A percentile compares a stretch with the other conserved stretches of the same genome.
Conservation (phyloP, 1,140 invertebrate genomes). For the Musca domestica region DNA sequence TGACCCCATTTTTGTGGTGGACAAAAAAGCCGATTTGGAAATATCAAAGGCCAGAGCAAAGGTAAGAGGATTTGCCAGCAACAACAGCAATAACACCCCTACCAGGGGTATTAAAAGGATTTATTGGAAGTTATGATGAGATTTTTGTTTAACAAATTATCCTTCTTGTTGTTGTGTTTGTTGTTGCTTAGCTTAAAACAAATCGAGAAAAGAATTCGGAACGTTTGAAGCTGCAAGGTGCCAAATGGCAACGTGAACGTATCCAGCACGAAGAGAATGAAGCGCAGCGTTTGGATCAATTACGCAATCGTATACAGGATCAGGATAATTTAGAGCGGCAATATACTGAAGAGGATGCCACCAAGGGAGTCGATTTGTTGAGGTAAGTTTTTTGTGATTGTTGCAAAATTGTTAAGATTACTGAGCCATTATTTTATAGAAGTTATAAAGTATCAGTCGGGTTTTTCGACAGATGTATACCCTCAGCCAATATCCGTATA, state of each 20-base stretch:
- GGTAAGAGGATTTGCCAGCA: constrained; percentile 48
- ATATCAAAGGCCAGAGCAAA: constrained; percentile 57
- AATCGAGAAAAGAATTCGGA: constrained; percentile 50
- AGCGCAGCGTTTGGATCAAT: constrained; percentile 39
- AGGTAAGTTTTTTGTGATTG: constrained; percentile 35
- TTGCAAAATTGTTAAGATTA: no score
- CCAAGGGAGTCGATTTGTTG: constrained; percentile 45
- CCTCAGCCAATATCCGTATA: no score
- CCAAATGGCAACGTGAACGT: constrained; percentile 50
- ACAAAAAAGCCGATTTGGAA: constrained; percentile 59
- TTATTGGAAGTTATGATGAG: neutral
- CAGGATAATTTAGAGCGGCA: constrained; percentile 46
- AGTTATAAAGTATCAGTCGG: no score
- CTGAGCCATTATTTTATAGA: no score
- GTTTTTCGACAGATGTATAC: no score
- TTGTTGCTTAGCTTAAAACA: constrained; percentile 41
- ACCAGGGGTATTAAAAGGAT: no score
- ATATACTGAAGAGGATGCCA: constrained; percentile 43
- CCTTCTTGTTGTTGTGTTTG: neutral
- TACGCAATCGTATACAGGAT: constrained; percentile 35
- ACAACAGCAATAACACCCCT: neutral
- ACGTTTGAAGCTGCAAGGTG: constrained; percentile 43
- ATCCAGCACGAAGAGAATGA: constrained; percentile 46
- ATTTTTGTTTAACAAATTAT: neutral
- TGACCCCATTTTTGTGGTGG: constrained; percentile 64